Base-by-base conservation (phyloP, 2,797 vertebrate genomes). In the Onychomys torridus region DNA sequence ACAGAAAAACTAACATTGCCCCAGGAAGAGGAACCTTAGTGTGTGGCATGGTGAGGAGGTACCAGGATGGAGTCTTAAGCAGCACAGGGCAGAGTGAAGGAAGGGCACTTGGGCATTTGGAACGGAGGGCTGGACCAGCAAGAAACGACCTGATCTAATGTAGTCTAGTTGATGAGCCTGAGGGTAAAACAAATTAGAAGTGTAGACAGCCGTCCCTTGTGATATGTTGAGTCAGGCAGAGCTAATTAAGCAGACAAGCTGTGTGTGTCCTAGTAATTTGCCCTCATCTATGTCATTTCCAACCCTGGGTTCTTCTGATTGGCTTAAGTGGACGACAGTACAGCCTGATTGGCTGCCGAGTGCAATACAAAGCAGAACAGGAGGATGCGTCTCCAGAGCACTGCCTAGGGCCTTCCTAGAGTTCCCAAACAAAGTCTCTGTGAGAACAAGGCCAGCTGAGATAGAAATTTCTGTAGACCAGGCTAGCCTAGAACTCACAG, bases 101-200 rank as follows among this genome's bases (percentile, higher is more conserved):
- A 71, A 90, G 49, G 73, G 21, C 76, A 29, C 87, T 90, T 81
- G 52, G 73, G 43, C n/a, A 71, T 43, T 89, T 59, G n/a, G 81
- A 71, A 37, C 67, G 90, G 55, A 85, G 83, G 61, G 16, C 87
- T 73, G 55, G 32, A 14, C 63, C 32, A 21, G 93, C 94, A 93
- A 97, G 84, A 95, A 63, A 93, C 57, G 77, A 92, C 73, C 84
- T 89, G 92, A 92, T 65, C 92, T 88, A 21, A 34, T 82, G 77
- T 87, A 86, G 73, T 86, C 93, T 96, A 59, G n/a, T 79, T 61
- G 87, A 90, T 77, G 75, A 83, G 84, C 95, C 96, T 29, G 37
- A 63, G 84, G 96, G 90, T 40, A 87, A 96, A 95, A 83, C 57
- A 93, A 88, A 81, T 95, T 67, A 94, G 73, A 92, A 92, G 61